These are phyloP conservation scores for Eulemur albifrons DNA, from an alignment of 2,797 vertebrate genomes.

Conservation along the genomic window DNA sequence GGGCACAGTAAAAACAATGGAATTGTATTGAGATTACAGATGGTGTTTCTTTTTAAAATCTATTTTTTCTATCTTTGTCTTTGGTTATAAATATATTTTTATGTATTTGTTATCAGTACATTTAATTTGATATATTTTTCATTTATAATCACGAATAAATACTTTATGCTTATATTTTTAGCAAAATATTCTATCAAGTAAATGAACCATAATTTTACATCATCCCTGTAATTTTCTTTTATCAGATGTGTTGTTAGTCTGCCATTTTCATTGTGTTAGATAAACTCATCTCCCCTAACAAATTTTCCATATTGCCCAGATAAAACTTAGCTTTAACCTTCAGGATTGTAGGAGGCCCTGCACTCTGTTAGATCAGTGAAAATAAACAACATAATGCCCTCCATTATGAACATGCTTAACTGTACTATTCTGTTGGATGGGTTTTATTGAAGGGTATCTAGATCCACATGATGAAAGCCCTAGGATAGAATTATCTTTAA, in stretches of 20 bases:
- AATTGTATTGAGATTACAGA: not conserved
- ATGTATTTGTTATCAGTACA: not conserved
- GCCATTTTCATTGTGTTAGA: not conserved
- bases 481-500: slow-evolving; percentile 22
- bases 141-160: not conserved
- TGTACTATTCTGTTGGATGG: not conserved
- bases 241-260: not conserved
- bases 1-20: not conserved
- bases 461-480: not conserved
- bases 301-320: not conserved
- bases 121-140: not conserved
- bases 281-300: not conserved
- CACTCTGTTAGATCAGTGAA: not conserved
- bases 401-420: not conserved
- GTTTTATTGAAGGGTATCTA: slow-evolving; percentile 17
- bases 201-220: not conserved
- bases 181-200: not conserved
- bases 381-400: not conserved
- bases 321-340: not conserved
- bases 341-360: not conserved
- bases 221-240: not conserved
- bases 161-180: not conserved
- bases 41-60: not conserved
- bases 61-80: not conserved
- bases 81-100: not conserved